These are phyloP conservation scores for Pterobdella sp. DNA, from an alignment of 2,888 invertebrate species.

Conservation along the genomic window DNA sequence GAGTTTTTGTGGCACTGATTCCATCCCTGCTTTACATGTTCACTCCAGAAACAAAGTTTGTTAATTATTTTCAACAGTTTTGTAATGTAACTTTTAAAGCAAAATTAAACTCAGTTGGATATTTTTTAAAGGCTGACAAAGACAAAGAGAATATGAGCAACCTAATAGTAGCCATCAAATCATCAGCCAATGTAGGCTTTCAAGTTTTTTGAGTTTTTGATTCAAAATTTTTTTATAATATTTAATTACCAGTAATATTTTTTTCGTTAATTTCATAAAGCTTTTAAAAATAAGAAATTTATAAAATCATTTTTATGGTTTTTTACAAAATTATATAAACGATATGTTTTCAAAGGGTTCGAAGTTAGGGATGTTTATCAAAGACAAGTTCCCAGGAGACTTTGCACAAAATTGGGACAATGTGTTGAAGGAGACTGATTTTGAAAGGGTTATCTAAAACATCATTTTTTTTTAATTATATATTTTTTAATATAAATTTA, in stretches of 20 bases:
- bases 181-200: constrained; percentile 62
- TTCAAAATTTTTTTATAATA: not conserved
- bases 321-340: not conserved
- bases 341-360: constrained; percentile 58
- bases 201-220: not conserved
- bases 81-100: not conserved
- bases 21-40: constrained; percentile 72
- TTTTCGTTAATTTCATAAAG: not conserved
- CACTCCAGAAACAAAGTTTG: constrained; percentile 77
- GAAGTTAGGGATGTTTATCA: constrained; percentile 76
- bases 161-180: constrained; percentile 71
- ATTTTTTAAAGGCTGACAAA: constrained; percentile 56
- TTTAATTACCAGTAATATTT: not conserved
- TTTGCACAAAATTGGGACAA: constrained; percentile 79
- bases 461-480: no score
- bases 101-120: not conserved
- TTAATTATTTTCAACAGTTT: not conserved
- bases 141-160: constrained; percentile 71
- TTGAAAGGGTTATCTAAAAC: constrained; percentile 61
- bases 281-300: not conserved
- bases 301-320: not conserved
- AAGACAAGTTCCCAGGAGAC: constrained; percentile 86
- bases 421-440: constrained; percentile 56
- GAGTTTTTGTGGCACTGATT: constrained; percentile 53
- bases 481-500: no score